Evolutionary conservation across 2,888 invertebrate genomes (phyloP).

Genomic region (Euzetes globulus): DNA sequence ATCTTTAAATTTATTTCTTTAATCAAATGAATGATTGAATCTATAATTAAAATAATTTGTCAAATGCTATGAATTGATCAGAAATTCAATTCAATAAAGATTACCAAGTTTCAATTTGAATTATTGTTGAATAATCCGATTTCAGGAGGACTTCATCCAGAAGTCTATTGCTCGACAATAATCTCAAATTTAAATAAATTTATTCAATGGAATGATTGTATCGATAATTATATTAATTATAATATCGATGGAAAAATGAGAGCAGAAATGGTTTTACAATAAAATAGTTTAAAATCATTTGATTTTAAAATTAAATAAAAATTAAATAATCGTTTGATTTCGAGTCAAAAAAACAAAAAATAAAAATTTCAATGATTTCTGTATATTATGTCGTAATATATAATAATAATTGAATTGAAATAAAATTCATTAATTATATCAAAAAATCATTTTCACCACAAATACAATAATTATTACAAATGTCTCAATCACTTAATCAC

Average conservation of each 20-base stretch:
- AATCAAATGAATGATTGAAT: too few relatives aligned
- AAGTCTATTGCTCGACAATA: too few relatives aligned
- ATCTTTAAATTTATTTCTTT: too few relatives aligned
- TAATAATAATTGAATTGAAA: too few relatives aligned
- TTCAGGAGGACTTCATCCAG: too few relatives aligned
- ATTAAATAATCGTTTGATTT: slow-evolving; percentile 1
- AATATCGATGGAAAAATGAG: background rate
- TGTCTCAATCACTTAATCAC: background rate
- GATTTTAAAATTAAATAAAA: background rate
- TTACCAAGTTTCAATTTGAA: too few relatives aligned
- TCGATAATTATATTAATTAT: background rate
- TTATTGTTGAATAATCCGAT: too few relatives aligned
- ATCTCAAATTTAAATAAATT: background rate
- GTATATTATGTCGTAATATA: background rate
- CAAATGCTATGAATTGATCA: too few relatives aligned
- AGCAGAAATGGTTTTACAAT: background rate
- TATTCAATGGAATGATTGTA: slow-evolving; percentile 7
- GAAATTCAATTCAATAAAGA: too few relatives aligned
- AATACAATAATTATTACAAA: slow-evolving; percentile 12
- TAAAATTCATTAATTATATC: background rate
- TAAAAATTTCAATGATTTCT: background rate
- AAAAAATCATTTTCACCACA: background rate
- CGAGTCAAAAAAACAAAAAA: background rate
- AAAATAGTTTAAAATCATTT: background rate
- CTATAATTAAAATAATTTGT: too few relatives aligned